Evolutionary conservation across 2,113 vertebrate species (phyloP).

Genomic region (Hyperoodon ampullatus): DNA sequence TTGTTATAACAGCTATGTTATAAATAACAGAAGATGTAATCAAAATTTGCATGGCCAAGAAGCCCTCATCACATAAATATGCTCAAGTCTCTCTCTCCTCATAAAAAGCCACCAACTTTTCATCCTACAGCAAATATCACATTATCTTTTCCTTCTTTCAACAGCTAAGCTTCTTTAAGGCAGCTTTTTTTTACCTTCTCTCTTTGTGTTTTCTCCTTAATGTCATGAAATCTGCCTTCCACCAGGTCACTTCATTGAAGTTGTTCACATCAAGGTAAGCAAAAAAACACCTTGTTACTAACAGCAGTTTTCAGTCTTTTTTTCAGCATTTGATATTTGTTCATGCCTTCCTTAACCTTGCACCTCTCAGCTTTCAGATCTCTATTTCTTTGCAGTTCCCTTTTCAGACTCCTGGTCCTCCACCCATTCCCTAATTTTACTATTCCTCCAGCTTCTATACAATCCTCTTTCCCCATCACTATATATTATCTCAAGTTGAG

Average conservation of each 20-base stretch:
- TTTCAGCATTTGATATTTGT: neutral
- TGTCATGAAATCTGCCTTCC: neutral
- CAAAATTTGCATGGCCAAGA: neutral
- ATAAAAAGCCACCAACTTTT: neutral
- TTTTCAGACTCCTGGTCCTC: neutral
- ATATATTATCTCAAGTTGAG: neutral
- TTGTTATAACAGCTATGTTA: neutral
- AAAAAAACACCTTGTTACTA: neutral
- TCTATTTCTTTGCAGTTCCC: neutral
- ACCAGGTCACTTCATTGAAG: constrained; percentile 50
- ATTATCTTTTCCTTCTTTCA: neutral
- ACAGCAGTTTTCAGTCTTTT: neutral
- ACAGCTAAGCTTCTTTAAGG: neutral
- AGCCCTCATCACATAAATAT: neutral
- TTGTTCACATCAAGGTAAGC: neutral
- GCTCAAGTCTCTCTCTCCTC: neutral
- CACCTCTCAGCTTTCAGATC: neutral
- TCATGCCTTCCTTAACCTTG: neutral
- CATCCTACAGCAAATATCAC: neutral
- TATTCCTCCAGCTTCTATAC: neutral
- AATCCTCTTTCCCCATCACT: neutral
- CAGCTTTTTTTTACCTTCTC: neutral
- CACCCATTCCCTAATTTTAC: neutral
- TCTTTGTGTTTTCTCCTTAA: neutral
- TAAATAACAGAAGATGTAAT: constrained; percentile 26